Base-by-base conservation (phyloP, 1,140 invertebrate species). In the Heterodera carotae region DNA sequence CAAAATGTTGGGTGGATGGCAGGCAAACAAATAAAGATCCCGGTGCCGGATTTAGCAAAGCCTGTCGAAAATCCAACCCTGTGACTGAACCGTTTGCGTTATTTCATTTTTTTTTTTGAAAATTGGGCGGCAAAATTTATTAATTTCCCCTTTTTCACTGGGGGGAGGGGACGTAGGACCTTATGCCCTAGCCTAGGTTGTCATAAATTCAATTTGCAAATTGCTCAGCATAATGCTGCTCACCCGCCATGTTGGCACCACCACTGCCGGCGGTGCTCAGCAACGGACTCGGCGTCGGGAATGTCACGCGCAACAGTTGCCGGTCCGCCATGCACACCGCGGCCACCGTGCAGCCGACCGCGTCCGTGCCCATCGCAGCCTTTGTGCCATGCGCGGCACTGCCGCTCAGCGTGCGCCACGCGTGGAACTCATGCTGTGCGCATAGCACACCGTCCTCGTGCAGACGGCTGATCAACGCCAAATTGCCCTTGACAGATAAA, bases 361-460 rank as follows among this genome's bases (percentile, higher is more conserved):
- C 36, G 72, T 74, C 56, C 39, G 72, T 74, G 36, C 72, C 72
- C 25, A 64, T n/a, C 0, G 72, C 59, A 5, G 64, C 25, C 33
- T 18, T 62, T 74, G 29, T 59, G 36, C 31, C 72, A 8, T 66
- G 27, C 33, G 56, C 56, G 0, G 69, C 29, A 48, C 69, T 71
- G 48, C 48, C 48, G 25, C 33, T 66, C 62, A 66, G 25, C 22
- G 27, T 29, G 2, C 33, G 31, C 72, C 72, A 74, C 22, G 72
- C 72, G 64, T 74, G 29, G 59, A 74, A 74, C 27, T 74, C 72
- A 10, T 74, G 72, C 3, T 43, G 39, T 8, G 72, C 72, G 5
- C 33, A 74, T 1, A 74, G 10, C 18, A 66, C 53, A 0, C 72
- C 72, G 15, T 34, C 59, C 27, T 74, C 56, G 64, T 74, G 72